Conservation (phyloP, 2,888 invertebrate species). For the Pandemis cinnamomeana region DNA sequence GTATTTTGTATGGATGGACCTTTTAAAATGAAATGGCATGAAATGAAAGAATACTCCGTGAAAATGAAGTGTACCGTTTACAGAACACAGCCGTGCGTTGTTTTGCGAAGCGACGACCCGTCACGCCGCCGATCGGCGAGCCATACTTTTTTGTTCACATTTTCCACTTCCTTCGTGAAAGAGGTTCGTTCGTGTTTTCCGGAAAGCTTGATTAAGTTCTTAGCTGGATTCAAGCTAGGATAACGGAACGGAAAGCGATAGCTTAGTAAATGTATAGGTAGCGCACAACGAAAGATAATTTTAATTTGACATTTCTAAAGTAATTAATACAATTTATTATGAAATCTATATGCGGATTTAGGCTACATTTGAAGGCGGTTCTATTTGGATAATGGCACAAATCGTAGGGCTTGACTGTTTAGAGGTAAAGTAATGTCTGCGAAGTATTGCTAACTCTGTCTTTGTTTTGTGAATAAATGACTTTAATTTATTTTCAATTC, state of each 20-base stretch:
- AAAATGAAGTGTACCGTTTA: constrained; percentile 10
- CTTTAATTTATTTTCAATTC: no score
- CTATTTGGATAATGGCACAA: no score
- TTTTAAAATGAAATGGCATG: constrained; percentile 25
- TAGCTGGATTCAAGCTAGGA: not conserved
- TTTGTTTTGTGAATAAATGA: no score
- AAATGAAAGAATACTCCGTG: constrained; percentile 17
- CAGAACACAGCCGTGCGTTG: constrained; percentile 7
- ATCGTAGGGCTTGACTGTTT: no score
- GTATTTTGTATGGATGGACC: not conserved
- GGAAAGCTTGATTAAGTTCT: constrained; percentile 50
- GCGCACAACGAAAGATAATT: no score
- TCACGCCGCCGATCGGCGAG: constrained; percentile 22
- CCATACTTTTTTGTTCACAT: constrained; percentile 29
- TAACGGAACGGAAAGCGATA: not conserved
- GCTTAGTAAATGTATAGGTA: not conserved
- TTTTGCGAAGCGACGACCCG: constrained; percentile 14
- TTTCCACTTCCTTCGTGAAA: constrained; percentile 59
- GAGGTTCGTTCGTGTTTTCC: constrained; percentile 64
- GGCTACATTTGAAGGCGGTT: no score
- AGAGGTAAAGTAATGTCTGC: no score
- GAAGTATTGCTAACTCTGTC: no score
- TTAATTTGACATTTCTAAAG: no score
- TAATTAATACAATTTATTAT: no score
- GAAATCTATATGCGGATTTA: no score